Base-by-base conservation (phyloP, 2,797 vertebrate species). In the Dromococcyx pavoninus region DNA sequence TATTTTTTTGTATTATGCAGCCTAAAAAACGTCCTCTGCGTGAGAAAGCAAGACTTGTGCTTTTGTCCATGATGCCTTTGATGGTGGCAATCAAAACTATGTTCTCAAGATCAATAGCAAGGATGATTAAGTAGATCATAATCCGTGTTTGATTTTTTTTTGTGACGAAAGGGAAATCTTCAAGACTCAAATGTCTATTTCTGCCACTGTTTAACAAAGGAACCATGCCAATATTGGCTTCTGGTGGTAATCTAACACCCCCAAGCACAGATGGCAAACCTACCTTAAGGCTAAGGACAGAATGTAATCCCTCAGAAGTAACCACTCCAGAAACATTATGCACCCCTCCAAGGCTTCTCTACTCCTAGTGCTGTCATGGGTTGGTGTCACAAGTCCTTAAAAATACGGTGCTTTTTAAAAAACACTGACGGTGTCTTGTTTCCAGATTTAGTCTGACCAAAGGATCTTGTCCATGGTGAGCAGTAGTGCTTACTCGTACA, bases 31-130 rank as follows among this genome's bases (percentile, higher is more conserved):
- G 30, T 56, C 65, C 21, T 89, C 71, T 58, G 7, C 57, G 48
- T 43, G 19, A 94, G 53, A 48, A 95, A 94, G 89, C 16, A 39
- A 71, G 81, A 66, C 37, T 39, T 19, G 17, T 51, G 50, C 41
- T 95, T 96, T 96, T 89, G 39, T 82, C 58, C 10, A 1, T 23
- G n/a, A n/a, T 86, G 53, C 43, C 41, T 92, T 91, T 95, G 82
- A 96, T 37, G 7, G 30, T 56, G 15, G 13, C 64, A 85, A 73
- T 93, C 72, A 86, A 93, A 96, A 80, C 8, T 14, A 61, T 13
- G 6, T 64, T 86, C 35, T 69, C 37, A 65, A 91, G 80, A 93
- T 95, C 83, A 93, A 54, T 72, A 93, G 69, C 30, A 90, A 69
- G 18, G 57, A 76, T 57, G 15, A 77, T 74, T 81, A 80, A 72